Evolutionary conservation across 35 echinoderm and acorn worm genomes (phyloP).

Genomic region (Nesometra sesokonis): DNA sequence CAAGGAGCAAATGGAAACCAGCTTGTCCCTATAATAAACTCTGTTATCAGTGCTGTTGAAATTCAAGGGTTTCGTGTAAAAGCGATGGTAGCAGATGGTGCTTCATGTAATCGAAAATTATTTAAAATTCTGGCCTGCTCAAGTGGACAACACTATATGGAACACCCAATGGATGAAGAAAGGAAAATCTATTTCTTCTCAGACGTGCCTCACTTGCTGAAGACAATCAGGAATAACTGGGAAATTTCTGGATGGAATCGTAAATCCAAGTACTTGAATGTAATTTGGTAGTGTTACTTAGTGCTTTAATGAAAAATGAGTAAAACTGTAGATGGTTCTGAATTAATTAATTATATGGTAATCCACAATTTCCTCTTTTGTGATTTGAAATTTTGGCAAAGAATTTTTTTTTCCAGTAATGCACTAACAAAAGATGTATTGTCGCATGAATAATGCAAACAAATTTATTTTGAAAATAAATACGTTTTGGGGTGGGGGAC

Average conservation of each 20-base stretch:
- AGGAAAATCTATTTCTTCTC: conserved; percentile 50
- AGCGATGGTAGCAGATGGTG: neutral
- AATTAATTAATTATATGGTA: too few species aligned
- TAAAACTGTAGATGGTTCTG: too few species aligned
- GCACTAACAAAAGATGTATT: too few species aligned
- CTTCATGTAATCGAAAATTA: neutral
- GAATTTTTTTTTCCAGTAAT: too few species aligned
- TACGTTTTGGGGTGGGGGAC: too few species aligned
- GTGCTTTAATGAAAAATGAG: too few species aligned
- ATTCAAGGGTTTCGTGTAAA: neutral
- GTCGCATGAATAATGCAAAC: too few species aligned
- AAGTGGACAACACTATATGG: neutral
- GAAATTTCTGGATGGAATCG: conserved; percentile 55
- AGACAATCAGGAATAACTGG: conserved; percentile 51
- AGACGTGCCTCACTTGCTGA: conserved; percentile 65
- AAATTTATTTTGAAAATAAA: too few species aligned
- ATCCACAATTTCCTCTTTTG: too few species aligned
- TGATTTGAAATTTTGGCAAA: too few species aligned
- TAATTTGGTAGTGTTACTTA: neutral
- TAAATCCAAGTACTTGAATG: conserved; percentile 36
- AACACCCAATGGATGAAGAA: neutral
- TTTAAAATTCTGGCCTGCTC: neutral
- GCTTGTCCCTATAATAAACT: neutral
- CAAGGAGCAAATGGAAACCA: neutral
- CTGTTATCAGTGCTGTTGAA: neutral